Evolutionary conservation across 2,113 vertebrate species (phyloP).

Genomic region (Rutilus rutilus): DNA sequence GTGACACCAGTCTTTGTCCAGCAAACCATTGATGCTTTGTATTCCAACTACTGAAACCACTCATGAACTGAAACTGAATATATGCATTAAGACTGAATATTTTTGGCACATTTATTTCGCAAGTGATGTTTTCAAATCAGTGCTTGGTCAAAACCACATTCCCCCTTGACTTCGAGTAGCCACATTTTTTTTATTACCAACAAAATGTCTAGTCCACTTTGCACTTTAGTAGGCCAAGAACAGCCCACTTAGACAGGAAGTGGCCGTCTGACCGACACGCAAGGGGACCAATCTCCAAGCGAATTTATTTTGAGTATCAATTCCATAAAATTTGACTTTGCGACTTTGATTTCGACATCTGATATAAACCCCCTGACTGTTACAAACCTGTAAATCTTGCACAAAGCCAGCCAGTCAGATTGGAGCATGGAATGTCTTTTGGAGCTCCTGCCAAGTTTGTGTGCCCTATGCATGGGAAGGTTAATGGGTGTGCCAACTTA

Average conservation of each 20-base stretch:
- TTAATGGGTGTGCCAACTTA: constrained; percentile 31
- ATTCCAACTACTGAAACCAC: constrained; percentile 51
- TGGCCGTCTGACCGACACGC: constrained; percentile 3
- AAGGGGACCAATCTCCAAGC: constrained; percentile 9
- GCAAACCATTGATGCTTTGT: constrained; percentile 43
- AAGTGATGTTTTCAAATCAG: constrained; percentile 67
- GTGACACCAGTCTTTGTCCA: constrained; percentile 19
- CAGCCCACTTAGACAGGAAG: constrained; percentile 20
- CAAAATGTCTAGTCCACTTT: constrained; percentile 5
- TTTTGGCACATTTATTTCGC: constrained; percentile 61
- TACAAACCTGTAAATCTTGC: not conserved
- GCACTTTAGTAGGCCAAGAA: constrained; percentile 23
- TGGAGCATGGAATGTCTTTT: not conserved
- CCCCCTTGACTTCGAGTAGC: constrained; percentile 6
- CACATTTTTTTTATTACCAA: not conserved
- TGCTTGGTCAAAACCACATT: constrained; percentile 71
- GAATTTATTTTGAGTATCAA: not conserved
- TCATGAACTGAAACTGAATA: constrained; percentile 62
- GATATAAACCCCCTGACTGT: not conserved
- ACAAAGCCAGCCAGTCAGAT: not conserved
- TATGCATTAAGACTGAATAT: constrained; percentile 67
- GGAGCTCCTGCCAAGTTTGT: constrained; percentile 34
- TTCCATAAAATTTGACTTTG: too few relatives aligned
- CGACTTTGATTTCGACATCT: not conserved
- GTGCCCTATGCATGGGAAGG: constrained; percentile 46